These are phyloP conservation scores for Cariama cristata DNA, from an alignment of 2,113 vertebrate species.

Conservation along the genomic window DNA sequence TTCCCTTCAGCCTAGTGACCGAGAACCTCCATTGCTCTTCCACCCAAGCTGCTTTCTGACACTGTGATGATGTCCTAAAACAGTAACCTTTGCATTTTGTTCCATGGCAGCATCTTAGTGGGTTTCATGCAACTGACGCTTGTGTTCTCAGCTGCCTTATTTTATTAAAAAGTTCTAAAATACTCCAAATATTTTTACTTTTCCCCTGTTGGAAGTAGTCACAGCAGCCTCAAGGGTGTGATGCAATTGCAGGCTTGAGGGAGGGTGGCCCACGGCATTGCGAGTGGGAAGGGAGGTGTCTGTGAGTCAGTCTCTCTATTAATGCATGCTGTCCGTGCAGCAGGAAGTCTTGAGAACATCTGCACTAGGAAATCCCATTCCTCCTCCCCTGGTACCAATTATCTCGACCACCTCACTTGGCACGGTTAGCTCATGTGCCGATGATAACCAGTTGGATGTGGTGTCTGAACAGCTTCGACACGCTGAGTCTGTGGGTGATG, in stretches of 20 bases:
- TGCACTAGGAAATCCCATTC: background rate
- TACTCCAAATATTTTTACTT: background rate
- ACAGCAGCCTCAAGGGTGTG: background rate
- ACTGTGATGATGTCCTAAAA: background rate
- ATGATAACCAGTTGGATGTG: background rate
- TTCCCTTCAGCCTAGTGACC: background rate
- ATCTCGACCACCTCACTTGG: background rate
- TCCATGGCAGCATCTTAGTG: background rate
- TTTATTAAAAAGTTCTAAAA: slow-evolving; percentile 6
- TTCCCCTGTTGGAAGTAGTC: background rate
- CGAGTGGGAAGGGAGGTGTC: slow-evolving; percentile 15
- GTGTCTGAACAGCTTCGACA: background rate
- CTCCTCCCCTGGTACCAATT: background rate
- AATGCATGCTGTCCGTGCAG: background rate
- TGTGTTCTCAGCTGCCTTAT: background rate
- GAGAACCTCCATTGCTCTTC: background rate
- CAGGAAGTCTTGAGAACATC: slow-evolving; percentile 27
- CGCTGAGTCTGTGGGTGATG: fast-evolving
- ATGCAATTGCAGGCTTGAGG: background rate
- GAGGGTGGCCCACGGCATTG: background rate
- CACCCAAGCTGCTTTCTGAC: background rate
- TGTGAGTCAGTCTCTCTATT: slow-evolving; percentile 25
- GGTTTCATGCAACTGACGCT: background rate
- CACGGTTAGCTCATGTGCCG: background rate
- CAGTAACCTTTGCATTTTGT: background rate